phyloP scores from a whole-genome alignment of 2,888 invertebrate species.

The Eupithecia exiguata region DNA sequence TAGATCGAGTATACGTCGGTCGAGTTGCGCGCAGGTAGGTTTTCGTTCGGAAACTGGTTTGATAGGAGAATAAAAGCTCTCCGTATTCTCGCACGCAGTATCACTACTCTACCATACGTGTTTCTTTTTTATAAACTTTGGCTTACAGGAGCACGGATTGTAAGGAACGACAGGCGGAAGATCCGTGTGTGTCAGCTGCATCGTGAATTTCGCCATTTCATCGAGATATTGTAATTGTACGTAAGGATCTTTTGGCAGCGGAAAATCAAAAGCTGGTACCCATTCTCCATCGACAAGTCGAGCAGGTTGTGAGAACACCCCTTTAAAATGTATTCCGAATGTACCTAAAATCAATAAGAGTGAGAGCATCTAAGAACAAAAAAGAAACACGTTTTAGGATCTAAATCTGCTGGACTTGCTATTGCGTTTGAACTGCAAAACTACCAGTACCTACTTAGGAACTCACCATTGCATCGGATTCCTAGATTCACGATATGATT shows the following conservation, averaged over 20 bases:
- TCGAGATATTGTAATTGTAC: slow-evolving; percentile 67
- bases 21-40: slow-evolving; percentile 42
- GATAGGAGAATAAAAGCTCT: slow-evolving; percentile 28
- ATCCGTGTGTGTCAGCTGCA: slow-evolving; percentile 56
- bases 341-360: slow-evolving; percentile 63
- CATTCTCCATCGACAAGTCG: slow-evolving; percentile 70
- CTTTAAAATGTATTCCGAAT: slow-evolving; percentile 79
- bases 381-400: not conserved
- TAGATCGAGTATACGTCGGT: too few relatives aligned
- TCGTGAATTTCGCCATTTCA: slow-evolving; percentile 60
- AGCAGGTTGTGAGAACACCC: slow-evolving; percentile 85
- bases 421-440: not conserved
- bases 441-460: not conserved
- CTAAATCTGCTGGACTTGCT: not conserved
- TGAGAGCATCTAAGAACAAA: slow-evolving; percentile 17
- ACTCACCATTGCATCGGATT: slow-evolving; percentile 79
- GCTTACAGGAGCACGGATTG: slow-evolving; percentile 60
- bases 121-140: slow-evolving; percentile 50
- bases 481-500: slow-evolving; percentile 80
- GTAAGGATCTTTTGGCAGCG: slow-evolving; percentile 66
- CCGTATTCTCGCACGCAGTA: not conserved
- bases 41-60: slow-evolving; percentile 42
- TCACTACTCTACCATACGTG: slow-evolving; percentile 42
- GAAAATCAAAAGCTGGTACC: slow-evolving; percentile 70
- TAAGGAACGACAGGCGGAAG: slow-evolving; percentile 60